Conservation (phyloP, 2,888 invertebrate genomes). For the Limnephilus lunatus region DNA sequence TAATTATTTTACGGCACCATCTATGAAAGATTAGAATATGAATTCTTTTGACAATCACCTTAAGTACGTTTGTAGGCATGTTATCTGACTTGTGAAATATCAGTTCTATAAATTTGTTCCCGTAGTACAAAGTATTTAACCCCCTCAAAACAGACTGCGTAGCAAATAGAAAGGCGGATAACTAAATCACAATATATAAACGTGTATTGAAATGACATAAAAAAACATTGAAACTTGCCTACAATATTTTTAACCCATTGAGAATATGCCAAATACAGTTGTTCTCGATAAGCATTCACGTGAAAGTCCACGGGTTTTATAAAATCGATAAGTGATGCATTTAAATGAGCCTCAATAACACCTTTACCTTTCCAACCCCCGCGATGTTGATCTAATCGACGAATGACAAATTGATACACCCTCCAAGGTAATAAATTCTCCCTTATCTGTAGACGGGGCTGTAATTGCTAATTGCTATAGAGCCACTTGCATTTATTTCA, state of each 20-base stretch:
- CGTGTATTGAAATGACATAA: too few species aligned
- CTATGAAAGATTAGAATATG: too few species aligned
- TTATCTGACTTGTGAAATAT: too few species aligned
- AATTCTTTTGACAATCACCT: too few species aligned
- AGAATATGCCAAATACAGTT: background rate
- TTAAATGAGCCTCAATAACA: background rate
- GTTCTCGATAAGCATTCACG: background rate
- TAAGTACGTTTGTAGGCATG: too few species aligned
- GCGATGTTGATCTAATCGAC: background rate
- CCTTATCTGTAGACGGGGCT: constrained; percentile 32
- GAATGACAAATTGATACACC: constrained; percentile 30
- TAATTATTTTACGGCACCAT: too few species aligned
- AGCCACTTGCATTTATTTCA: background rate
- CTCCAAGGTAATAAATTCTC: background rate
- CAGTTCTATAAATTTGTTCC: too few species aligned
- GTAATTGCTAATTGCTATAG: constrained; percentile 28
- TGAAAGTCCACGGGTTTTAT: background rate
- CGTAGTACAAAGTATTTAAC: too few species aligned
- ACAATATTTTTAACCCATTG: background rate
- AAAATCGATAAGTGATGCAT: background rate
- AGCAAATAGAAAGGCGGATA: too few species aligned
- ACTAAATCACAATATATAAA: too few species aligned
- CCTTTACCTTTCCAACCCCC: background rate
- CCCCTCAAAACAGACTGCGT: too few species aligned
- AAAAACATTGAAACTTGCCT: background rate